Percentiles rank a stretch among this genome's conserved stretches.
Conservation (phyloP, 2,113 vertebrate species). For the Anolis sagrei region DNA sequence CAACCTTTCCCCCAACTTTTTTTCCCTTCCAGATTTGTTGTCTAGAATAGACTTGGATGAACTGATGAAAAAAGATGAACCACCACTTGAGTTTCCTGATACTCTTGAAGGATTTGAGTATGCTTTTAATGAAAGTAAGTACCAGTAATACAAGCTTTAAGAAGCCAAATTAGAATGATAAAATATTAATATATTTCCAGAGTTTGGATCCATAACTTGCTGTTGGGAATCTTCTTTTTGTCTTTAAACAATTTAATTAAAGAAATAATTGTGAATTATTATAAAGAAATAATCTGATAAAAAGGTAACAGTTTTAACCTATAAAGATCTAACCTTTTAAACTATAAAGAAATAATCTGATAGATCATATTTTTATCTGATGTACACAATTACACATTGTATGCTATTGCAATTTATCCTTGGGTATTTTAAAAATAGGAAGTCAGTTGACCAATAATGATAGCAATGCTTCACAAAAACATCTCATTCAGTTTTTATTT, state of each 20-base stretch:
- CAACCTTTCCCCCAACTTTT: slow-evolving; percentile 19
- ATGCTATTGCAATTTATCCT: neutral
- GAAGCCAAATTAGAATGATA: slow-evolving; percentile 37
- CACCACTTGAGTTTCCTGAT: slow-evolving; percentile 93
- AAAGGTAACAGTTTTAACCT: too few species aligned
- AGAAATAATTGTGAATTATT: neutral
- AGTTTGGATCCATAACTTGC: neutral
- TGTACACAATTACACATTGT: neutral
- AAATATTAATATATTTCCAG: slow-evolving; percentile 30
- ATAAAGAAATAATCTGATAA: neutral
- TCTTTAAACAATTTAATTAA: slow-evolving; percentile 7
- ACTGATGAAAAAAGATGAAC: slow-evolving; percentile 99
- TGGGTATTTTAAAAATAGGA: slow-evolving; percentile 5
- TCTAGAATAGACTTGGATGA: slow-evolving; percentile 98
- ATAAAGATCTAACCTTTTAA: too few species aligned
- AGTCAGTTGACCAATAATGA: slow-evolving; percentile 2
- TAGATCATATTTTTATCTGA: neutral
- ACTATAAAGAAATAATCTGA: neutral
- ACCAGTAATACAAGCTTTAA: slow-evolving; percentile 33
- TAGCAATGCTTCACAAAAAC: slow-evolving; percentile 11
- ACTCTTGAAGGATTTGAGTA: slow-evolving; percentile 97
- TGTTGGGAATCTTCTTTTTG: neutral
- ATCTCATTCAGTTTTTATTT: neutral
- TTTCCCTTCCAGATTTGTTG: slow-evolving; percentile 88
- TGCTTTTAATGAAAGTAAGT: slow-evolving; percentile 96